phyloP scores from a whole-genome alignment of 2,888 invertebrate species.

The Melanophora roralis region DNA sequence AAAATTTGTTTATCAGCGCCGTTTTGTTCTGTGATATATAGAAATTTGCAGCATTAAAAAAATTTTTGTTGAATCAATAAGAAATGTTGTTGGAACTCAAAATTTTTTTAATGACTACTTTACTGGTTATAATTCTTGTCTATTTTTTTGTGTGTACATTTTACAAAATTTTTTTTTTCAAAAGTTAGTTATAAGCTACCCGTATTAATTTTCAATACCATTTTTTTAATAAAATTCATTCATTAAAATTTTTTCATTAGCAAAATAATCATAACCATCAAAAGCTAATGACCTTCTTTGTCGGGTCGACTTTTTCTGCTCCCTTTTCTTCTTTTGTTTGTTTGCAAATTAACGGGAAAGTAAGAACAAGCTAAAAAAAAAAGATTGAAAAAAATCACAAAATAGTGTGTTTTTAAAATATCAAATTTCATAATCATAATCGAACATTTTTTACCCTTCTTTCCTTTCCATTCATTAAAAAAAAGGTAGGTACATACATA shows the following conservation, averaged over 20 bases:
- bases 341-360: conserved; percentile 38
- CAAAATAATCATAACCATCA: conserved; percentile 19
- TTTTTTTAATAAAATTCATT: background rate
- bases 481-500: background rate
- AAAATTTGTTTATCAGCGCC: too few relatives aligned
- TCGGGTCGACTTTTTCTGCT: background rate
- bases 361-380: conserved; percentile 6
- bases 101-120: too few relatives aligned
- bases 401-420: conserved; percentile 46
- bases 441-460: conserved; percentile 26
- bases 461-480: conserved; percentile 7
- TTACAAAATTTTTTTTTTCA: too few relatives aligned
- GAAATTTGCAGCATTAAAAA: too few relatives aligned
- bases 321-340: background rate
- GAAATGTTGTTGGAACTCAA: too few relatives aligned
- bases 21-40: too few relatives aligned
- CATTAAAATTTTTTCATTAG: conserved; percentile 2
- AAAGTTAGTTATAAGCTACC: too few relatives aligned
- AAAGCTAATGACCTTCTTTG: conserved; percentile 47
- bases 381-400: background rate
- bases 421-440: conserved; percentile 56
- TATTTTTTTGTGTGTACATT: too few relatives aligned
- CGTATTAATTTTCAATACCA: background rate
- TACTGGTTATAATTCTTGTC: too few relatives aligned
- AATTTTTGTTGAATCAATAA: too few relatives aligned